Conservation (phyloP, 1,140 invertebrate genomes). For the Zaprionus africanus region DNA sequence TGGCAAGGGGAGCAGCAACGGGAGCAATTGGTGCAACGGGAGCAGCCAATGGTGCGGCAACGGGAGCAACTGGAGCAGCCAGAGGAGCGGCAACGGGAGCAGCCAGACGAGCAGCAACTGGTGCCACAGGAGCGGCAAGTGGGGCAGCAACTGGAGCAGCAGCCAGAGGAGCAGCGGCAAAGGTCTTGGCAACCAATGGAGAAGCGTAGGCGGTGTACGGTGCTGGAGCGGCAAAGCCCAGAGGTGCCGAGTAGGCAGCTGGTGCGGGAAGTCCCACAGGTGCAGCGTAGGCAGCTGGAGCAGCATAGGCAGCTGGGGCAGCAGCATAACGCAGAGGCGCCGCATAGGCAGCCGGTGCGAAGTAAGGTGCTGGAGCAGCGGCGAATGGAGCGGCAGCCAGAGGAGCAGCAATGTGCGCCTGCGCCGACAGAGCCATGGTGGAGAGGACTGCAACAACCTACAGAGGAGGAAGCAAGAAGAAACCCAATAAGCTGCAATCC, state of each 20-base stretch:
- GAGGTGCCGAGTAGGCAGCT: constrained; percentile 36
- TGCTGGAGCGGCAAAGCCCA: constrained; percentile 41
- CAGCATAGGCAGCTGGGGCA: constrained; percentile 57
- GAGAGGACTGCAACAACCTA: constrained; percentile 81
- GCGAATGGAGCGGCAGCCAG: constrained; percentile 40
- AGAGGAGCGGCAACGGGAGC: constrained; percentile 54
- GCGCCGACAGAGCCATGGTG: constrained; percentile 75
- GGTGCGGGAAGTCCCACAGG: constrained; percentile 50
- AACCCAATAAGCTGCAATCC: not conserved
- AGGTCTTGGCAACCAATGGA: constrained; percentile 56
- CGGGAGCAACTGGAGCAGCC: constrained; percentile 67
- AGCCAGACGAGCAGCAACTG: constrained; percentile 47
- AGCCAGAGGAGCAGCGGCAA: constrained; percentile 48
- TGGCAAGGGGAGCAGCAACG: constrained; percentile 55
- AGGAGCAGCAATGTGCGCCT: constrained; percentile 64
- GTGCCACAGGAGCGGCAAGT: constrained; percentile 36
- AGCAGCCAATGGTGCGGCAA: constrained; percentile 61
- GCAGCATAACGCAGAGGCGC: constrained; percentile 44
- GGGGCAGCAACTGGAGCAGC: constrained; percentile 60
- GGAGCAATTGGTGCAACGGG: constrained; percentile 49
- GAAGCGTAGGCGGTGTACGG: constrained; percentile 52
- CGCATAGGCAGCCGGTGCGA: constrained; percentile 18
- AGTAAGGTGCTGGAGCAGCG: constrained; percentile 61
- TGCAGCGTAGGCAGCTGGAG: constrained; percentile 29
- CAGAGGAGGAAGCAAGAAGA: not conserved